Base-by-base conservation (phyloP, 2,888 invertebrate genomes). In the Eupithecia tripunctaria region DNA sequence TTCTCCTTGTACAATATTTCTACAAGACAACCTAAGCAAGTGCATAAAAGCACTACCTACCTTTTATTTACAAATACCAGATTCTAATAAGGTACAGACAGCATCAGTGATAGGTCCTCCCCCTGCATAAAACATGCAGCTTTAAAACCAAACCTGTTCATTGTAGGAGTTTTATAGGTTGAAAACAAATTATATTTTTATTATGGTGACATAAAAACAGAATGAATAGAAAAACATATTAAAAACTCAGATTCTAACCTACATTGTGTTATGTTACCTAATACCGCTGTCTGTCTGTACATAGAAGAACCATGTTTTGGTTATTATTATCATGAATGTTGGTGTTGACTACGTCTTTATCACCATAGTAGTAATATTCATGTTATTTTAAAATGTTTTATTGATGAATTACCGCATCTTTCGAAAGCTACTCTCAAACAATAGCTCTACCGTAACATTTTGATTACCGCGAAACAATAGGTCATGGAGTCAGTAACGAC, bases 391-490 rank as follows among this genome's bases (percentile, higher is more conserved):
- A 67, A 72, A 73, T 65, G 59, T 71, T 69, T 71, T 71, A 74
- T 75, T 68, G 43, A 71, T 63, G 72, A 77, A 76, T 75, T 78
- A 78, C 77, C 68, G 65, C 76, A 79, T 75, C 79, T 72, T 65
- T 73, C 72, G 75, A 76, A 75, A 74, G 74, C 74, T 72, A 74
- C 74, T 71, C 63, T 72, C 74, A 82, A 83, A 84, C 82, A 82
- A 86, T 85, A 84, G 83, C 82, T 85, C 29, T 70, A 75, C 75
- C 72, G 80, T 81, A 86, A 85, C 82, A 82, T 84, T 85, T 86
- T 84, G 82, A 87, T 88, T 88, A 79, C 80, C 75, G 78, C 82
- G 79, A 89, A 91, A 91, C 91, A 91, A 92, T 91, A 85, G 88
- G 85, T 85, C 85, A 82, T 86, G 85, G 83, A 87, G 84, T 88